Conservation (phyloP, 1,140 invertebrate genomes). For the Euglossa dilemma region DNA sequence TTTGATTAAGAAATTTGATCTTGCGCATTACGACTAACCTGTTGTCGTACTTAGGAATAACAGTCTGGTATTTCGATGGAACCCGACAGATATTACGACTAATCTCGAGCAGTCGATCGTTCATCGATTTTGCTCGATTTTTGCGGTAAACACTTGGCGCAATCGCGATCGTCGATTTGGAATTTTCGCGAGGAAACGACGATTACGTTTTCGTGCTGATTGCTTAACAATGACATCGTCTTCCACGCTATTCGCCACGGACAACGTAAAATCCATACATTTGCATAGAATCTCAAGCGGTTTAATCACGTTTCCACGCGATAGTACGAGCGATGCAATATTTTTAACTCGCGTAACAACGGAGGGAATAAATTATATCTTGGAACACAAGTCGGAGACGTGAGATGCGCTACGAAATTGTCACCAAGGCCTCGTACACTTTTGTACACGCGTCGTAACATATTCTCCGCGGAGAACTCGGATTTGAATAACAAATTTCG, state of each 20-base stretch:
- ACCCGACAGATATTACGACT: neutral
- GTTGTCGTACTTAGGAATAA: neutral
- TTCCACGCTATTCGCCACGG: neutral
- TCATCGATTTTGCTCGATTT: neutral
- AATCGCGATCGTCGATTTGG: no score
- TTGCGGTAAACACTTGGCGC: no score
- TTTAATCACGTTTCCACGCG: neutral
- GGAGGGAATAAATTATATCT: slow-evolving; percentile 21
- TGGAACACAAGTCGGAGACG: neutral
- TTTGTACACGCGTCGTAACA: slow-evolving; percentile 24
- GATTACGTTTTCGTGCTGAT: neutral
- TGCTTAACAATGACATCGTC: neutral
- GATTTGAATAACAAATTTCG: slow-evolving; percentile 65
- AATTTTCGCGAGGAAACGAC: neutral
- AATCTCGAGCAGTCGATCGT: neutral
- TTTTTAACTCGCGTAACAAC: neutral
- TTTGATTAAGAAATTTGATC: neutral
- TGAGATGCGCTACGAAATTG: slow-evolving; percentile 5
- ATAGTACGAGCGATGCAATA: neutral
- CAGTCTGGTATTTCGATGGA: neutral
- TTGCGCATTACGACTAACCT: no score
- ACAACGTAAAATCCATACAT: neutral
- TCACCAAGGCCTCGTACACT: slow-evolving; percentile 39
- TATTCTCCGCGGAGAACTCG: neutral
- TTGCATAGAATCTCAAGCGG: neutral